These are phyloP conservation scores for Amphiprion clarkii DNA, from an alignment of 2,797 vertebrate genomes.

Conservation along the genomic window DNA sequence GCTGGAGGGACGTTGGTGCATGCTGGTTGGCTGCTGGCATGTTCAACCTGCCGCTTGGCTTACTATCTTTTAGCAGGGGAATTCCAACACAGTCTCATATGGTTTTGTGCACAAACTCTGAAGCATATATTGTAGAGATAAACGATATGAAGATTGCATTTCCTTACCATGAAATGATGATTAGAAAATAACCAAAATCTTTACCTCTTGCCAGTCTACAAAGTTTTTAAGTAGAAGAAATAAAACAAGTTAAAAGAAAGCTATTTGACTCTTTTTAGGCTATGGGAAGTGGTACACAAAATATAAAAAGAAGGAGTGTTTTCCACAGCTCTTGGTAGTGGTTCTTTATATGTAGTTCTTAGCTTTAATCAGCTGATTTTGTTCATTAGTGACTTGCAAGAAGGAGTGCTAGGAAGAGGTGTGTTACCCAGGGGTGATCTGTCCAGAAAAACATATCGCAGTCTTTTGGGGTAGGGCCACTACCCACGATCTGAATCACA, in stretches of 20 bases:
- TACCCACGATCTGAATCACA: too few species aligned
- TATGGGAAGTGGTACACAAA: background rate
- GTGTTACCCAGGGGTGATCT: background rate
- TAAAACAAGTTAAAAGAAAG: background rate
- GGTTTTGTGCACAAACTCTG: slow-evolving; percentile 37
- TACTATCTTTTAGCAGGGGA: slow-evolving; percentile 46
- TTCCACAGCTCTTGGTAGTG: too few species aligned
- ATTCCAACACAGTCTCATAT: slow-evolving; percentile 54
- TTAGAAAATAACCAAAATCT: background rate
- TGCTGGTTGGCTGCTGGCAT: slow-evolving; percentile 66
- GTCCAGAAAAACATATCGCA: too few species aligned
- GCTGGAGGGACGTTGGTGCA: slow-evolving; percentile 56
- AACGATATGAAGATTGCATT: slow-evolving; percentile 24
- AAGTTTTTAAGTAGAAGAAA: background rate
- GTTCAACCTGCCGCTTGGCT: slow-evolving; percentile 64
- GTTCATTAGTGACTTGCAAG: background rate
- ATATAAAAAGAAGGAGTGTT: too few species aligned
- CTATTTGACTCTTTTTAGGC: background rate
- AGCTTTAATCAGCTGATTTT: too few species aligned
- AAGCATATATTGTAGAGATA: slow-evolving; percentile 18
- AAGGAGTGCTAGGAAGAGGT: background rate
- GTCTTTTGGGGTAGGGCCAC: too few species aligned
- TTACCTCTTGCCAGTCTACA: background rate
- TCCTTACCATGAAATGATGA: background rate
- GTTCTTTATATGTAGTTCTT: too few species aligned